Conservation (phyloP, 2,888 invertebrate genomes). For the Pecten maximus region DNA sequence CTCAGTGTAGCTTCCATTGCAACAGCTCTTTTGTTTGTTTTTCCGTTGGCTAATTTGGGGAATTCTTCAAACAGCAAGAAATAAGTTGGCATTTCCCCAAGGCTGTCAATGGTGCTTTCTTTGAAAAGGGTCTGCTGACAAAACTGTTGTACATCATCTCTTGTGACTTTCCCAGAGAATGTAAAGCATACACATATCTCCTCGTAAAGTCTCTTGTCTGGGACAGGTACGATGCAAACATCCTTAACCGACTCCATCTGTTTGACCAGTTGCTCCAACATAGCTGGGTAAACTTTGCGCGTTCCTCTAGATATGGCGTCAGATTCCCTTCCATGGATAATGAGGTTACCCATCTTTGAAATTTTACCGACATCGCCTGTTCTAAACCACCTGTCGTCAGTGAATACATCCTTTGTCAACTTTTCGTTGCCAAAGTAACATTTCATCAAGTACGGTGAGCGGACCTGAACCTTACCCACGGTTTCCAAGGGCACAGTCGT, state of each 20-base stretch:
- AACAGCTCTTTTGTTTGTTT: not conserved
- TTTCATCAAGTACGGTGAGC: slow-evolving; percentile 37
- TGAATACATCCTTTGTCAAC: slow-evolving; percentile 16
- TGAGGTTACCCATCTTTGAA: slow-evolving; percentile 27
- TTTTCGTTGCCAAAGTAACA: slow-evolving; percentile 44
- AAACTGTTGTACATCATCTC: not conserved
- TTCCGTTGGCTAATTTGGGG: not conserved
- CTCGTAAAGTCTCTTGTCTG: slow-evolving; percentile 1
- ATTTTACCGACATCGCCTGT: slow-evolving; percentile 43
- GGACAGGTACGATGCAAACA: slow-evolving; percentile 34
- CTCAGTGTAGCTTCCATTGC: not conserved
- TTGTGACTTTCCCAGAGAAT: not conserved
- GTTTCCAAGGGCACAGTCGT: not conserved
- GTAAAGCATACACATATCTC: slow-evolving; percentile 38
- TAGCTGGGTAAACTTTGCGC: slow-evolving; percentile 42
- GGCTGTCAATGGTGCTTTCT: not conserved
- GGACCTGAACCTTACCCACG: slow-evolving; percentile 37
- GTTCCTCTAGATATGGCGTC: slow-evolving; percentile 46
- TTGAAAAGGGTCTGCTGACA: not conserved
- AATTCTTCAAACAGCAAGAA: not conserved
- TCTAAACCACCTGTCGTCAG: slow-evolving; percentile 38
- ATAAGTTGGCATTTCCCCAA: not conserved
- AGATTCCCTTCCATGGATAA: slow-evolving; percentile 38
- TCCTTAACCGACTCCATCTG: not conserved
- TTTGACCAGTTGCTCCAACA: slow-evolving; percentile 47